Evolutionary conservation across 2,888 invertebrate genomes (phyloP), one percentile per base, ranked within the genome.

Genomic region (Caenorhabditis plicata): DNA sequence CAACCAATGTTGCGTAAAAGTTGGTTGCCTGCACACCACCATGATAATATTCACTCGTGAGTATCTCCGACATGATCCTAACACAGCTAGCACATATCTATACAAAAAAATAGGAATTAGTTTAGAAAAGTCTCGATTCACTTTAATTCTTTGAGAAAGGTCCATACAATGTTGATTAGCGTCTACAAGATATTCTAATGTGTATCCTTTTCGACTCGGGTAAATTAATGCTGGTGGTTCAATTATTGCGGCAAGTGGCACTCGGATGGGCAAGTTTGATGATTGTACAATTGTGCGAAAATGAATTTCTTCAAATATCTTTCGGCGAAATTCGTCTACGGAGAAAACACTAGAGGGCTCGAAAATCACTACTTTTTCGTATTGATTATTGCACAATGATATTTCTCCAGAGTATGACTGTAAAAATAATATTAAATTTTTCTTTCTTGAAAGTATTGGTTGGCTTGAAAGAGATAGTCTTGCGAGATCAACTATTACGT

Each of bases 11-110:
- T 8, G 39, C 44, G 32, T 40, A 60, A 23, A 54, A 60, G 38
- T 60, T 46, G 13, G 40, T 38, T 22, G 54, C 27, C 20, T 36
- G 8, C 1, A 54, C 25, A 17, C 51, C 60, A 27, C 60, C 60
- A 27, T 60, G 60, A 27, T 38, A 60, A 19, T 50, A 38, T 27
- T 50, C 47, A 2, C 17, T 17, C 23, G 41, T 47, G 26, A 50
- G 49, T 22, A 60, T 31, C 22, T 53, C 54, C 9, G 60, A 54
- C 22, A 60, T 36, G 27, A 60, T 38, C 19, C 60, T 53, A 13
- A 54, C 53, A 2, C 38, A 46, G 15, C 50, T 42, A n/a, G 46
- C 36, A 19, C 60, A 60, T 11, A 60, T 25, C 38, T 52, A 29
- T 29, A 52, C 33, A 17, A 3, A 3, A 26, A 3, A 25, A 36